Evolutionary conservation across 1,140 invertebrate species (phyloP), one percentile per base, ranked within the genome.

Genomic region (Campodea augens): DNA sequence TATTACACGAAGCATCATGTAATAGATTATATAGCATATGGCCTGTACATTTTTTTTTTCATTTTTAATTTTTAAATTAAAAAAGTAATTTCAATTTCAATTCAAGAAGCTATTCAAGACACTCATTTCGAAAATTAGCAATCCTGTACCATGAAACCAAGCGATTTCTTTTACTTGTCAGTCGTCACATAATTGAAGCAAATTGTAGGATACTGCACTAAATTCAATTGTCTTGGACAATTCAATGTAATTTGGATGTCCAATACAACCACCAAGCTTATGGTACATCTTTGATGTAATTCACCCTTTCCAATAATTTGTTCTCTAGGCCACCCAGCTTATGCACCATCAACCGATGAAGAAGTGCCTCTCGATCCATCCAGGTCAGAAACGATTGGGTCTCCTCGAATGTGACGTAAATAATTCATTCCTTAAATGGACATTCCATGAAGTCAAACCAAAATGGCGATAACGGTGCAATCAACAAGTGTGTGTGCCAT

Each of bases 361-460:
- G 52, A 82, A 85, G 55, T 95, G 89, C 56, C 72, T 91, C 55
- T 82, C 85, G 0, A 62, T 89, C 23, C 81, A 88, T 69, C 84
- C 85, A 0, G 74, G 79, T 57, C 77, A 76, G n/a, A 72, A 75
- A 45, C 76, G 78, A 41, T 57, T 90, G 7, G 77, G 76, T 13
- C 60, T 90, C 38, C 73, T 78, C 52, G 75, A 78, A 1, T 91
- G 87, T 60, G 84, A 89, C 62, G 61, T 73, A 21, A 75, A 82
- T 51, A 87, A 89, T 59, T 79, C 78, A 25, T 88, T 83, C 64
- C 84, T 89, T 53, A 79, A 89, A 56, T 91, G 86, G 86, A 71
- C 69, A 29, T 89, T 88, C 57, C 73, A 78, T 54, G 73, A 79
- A 58, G 75, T 86, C 43, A 72, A 75, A 47, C 78, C 81, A 1